Conservation (phyloP, 23 tunicate species). For the Ciona savignyi region DNA sequence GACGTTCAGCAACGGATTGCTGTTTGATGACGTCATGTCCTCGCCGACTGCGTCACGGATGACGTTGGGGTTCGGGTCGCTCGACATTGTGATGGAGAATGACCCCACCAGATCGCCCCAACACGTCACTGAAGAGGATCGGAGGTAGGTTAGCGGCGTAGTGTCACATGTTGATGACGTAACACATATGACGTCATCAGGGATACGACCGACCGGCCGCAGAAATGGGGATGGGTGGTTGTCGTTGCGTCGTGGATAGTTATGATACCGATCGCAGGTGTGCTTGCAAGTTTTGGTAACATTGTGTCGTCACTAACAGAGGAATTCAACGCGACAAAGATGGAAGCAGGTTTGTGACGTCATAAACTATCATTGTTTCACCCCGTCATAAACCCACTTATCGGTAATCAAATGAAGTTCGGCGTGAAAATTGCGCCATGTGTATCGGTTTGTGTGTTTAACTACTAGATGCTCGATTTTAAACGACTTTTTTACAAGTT, state of each 20-base stretch:
- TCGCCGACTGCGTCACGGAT: constrained; percentile 48
- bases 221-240: constrained; percentile 84
- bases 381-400: no score
- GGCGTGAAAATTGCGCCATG: neutral
- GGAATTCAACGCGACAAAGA: constrained; percentile 82
- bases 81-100: constrained; percentile 52
- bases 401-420: neutral
- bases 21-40: constrained; percentile 16
- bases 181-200: constrained; percentile 9
- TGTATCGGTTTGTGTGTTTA: neutral
- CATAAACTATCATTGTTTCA: no score
- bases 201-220: neutral
- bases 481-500: neutral
- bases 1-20: neutral
- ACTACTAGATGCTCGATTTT: neutral
- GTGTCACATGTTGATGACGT: no score
- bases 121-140: neutral
- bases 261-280: constrained; percentile 84
- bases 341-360: constrained; percentile 66
- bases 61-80: constrained; percentile 41
- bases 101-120: constrained; percentile 9
- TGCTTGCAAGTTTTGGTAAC: constrained; percentile 74
- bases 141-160: neutral
- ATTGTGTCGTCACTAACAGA: constrained; percentile 45
- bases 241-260: constrained; percentile 78